Evolutionary conservation across 2,113 vertebrate species (phyloP).

Genomic region (Dipodomys stephensi): DNA sequence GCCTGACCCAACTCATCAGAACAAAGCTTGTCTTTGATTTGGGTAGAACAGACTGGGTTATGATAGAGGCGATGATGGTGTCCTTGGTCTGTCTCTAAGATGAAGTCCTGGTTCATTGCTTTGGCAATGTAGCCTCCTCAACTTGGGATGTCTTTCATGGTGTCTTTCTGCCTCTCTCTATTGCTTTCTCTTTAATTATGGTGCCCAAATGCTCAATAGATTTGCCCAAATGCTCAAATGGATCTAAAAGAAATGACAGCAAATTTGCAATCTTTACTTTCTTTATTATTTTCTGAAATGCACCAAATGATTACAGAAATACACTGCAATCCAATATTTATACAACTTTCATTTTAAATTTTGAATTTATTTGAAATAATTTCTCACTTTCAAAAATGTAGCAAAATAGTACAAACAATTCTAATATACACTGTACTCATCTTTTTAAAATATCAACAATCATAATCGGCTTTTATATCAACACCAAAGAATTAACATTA

Average conservation of each 20-base stretch:
- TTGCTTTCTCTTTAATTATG: slow-evolving; percentile 46
- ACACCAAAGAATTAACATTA: background rate
- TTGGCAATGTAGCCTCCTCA: background rate
- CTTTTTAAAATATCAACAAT: background rate
- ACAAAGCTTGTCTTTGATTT: slow-evolving; percentile 59
- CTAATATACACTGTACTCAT: background rate
- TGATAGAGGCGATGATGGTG: background rate
- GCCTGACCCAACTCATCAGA: slow-evolving; percentile 59
- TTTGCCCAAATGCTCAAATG: background rate
- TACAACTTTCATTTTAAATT: background rate
- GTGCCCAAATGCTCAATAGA: background rate
- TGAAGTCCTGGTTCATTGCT: background rate
- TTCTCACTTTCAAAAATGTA: background rate
- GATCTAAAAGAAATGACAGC: background rate
- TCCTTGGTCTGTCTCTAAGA: background rate
- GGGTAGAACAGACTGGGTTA: background rate
- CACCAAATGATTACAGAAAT: background rate
- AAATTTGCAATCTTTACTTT: background rate
- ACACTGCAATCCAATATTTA: background rate
- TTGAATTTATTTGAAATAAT: slow-evolving; percentile 37
- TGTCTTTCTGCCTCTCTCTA: background rate
- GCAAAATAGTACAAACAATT: background rate
- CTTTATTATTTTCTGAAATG: slow-evolving; percentile 30
- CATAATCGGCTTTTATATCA: background rate
- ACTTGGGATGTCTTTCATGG: background rate